Evolutionary conservation across 2,113 vertebrate species (phyloP).

Genomic region (Myiagra hebetior): DNA sequence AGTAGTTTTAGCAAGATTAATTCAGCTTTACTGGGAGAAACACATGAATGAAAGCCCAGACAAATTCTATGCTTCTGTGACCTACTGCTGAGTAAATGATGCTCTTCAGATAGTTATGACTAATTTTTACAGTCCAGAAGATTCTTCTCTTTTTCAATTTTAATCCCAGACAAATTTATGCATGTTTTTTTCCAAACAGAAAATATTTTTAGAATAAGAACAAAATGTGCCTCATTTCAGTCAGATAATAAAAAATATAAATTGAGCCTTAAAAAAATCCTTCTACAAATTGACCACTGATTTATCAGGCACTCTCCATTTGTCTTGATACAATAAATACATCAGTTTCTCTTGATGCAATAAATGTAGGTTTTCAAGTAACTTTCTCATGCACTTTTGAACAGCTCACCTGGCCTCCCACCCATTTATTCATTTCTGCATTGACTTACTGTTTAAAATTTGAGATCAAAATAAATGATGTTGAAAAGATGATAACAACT

Average conservation of each 20-base stretch:
- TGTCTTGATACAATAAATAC: neutral
- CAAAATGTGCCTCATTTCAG: neutral
- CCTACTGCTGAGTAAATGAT: neutral
- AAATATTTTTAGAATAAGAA: neutral
- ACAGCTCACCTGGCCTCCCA: neutral
- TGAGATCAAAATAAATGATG: slow-evolving; percentile 29
- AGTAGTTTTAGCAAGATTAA: neutral
- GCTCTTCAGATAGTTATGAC: neutral
- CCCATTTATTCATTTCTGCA: slow-evolving; percentile 4
- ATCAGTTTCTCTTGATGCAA: neutral
- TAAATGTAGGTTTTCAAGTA: neutral
- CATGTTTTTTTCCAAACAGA: neutral
- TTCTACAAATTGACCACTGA: neutral
- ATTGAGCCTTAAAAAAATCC: neutral
- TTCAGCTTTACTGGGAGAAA: neutral
- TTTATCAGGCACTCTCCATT: neutral
- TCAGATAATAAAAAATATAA: neutral
- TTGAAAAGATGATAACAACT: slow-evolving; percentile 37
- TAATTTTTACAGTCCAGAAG: neutral
- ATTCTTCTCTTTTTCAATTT: neutral
- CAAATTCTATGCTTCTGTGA: neutral
- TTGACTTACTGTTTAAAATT: neutral
- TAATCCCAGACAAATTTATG: neutral
- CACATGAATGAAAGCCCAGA: neutral
- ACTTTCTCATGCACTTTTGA: neutral